These are phyloP conservation scores for Acropora yongei DNA, from an alignment of 64 coral and sea anemone genomes.

Conservation along the genomic window DNA sequence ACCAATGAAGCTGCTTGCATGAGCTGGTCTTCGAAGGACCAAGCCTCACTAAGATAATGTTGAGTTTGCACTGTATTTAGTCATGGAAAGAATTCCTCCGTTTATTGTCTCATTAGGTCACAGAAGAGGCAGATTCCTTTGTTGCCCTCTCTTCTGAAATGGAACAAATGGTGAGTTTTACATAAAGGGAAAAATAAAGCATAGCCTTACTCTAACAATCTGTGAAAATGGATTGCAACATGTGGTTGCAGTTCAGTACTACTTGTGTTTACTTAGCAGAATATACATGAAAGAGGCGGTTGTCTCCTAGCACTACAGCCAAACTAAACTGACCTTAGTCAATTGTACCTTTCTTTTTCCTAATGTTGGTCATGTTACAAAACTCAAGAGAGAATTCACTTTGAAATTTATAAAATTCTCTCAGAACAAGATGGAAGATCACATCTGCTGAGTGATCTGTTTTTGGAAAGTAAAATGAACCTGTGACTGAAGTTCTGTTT, in stretches of 20 bases:
- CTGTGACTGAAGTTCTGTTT: background rate
- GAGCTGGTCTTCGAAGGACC: too few species aligned
- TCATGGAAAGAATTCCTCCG: background rate
- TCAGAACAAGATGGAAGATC: background rate
- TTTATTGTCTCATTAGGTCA: background rate
- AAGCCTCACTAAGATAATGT: background rate
- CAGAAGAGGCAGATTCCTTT: constrained; percentile 26
- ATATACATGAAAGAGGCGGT: too few species aligned
- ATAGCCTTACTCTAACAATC: background rate
- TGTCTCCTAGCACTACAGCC: too few species aligned
- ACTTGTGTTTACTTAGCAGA: too few species aligned
- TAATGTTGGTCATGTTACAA: too few species aligned
- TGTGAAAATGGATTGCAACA: background rate
- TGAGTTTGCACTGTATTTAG: background rate
- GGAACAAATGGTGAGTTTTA: constrained; percentile 46
- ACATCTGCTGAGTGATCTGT: background rate
- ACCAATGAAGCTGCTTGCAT: background rate
- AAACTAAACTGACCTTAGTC: too few species aligned
- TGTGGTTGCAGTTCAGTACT: too few species aligned
- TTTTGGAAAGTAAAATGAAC: background rate
- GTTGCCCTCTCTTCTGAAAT: constrained; percentile 45
- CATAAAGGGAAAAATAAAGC: too few species aligned
- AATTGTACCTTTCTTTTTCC: too few species aligned
- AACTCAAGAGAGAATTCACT: too few species aligned
- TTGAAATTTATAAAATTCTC: background rate